Conservation (phyloP, 1,140 invertebrate species). For the Magallana angulata region DNA sequence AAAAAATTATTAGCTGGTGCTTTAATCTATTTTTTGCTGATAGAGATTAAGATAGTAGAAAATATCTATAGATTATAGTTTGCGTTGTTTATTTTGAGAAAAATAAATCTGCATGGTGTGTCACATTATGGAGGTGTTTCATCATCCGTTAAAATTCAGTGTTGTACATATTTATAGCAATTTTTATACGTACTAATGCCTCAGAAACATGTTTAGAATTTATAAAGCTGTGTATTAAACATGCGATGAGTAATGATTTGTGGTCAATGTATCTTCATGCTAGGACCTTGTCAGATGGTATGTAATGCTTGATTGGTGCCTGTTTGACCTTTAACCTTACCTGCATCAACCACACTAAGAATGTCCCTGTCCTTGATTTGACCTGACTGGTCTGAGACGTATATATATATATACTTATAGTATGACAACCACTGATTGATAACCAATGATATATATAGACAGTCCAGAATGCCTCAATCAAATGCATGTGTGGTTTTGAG, state of each 20-base stretch:
- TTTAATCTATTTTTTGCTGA: too few species aligned
- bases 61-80: too few species aligned
- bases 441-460: not conserved
- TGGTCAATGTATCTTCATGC: not conserved
- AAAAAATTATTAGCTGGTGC: too few species aligned
- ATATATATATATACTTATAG: not conserved
- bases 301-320: not conserved
- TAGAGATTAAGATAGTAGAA: too few species aligned
- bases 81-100: too few species aligned
- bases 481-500: not conserved
- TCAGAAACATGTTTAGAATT: too few species aligned
- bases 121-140: too few species aligned
- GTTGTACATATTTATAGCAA: too few species aligned
- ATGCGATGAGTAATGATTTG: not conserved
- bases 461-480: not conserved
- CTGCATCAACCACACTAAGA: not conserved
- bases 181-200: too few species aligned
- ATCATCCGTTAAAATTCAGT: too few species aligned
- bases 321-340: not conserved
- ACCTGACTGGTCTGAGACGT: not conserved
- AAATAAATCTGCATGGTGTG: too few species aligned
- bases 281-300: not conserved
- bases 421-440: not conserved
- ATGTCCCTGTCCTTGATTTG: not conserved
- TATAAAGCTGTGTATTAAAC: too few species aligned